These are phyloP conservation scores for Hololepta plana DNA, from an alignment of 2,888 invertebrate genomes.

Conservation along the genomic window DNA sequence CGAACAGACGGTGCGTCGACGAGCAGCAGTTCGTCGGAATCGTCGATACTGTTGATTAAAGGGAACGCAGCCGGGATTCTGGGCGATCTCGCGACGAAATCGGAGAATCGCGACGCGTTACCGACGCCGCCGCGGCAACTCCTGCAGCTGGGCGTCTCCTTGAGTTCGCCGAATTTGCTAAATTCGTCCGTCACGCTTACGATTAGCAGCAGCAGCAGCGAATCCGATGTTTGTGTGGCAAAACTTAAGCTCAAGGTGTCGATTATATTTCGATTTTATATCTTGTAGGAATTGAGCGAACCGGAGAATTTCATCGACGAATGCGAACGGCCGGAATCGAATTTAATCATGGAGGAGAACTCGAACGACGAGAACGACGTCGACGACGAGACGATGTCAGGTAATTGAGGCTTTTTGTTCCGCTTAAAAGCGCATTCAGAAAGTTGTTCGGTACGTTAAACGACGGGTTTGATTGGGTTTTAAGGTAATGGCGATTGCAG, in stretches of 20 bases:
- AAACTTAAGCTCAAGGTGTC: conserved; percentile 2
- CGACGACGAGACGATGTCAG: conserved; percentile 72
- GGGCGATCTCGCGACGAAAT: conserved; percentile 7
- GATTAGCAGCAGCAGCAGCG: conserved; percentile 27
- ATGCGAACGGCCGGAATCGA: conserved; percentile 28
- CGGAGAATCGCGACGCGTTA: conserved; percentile 10
- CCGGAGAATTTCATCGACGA: conserved; percentile 46
- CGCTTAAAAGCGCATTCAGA: no score
- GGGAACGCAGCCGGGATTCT: conserved; percentile 9
- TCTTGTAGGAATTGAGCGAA: conserved; percentile 35
- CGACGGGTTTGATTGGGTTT: conserved; percentile 5
- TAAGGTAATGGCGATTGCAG: conserved; percentile 18
- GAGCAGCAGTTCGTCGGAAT: conserved; percentile 14
- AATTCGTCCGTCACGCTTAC: conserved; percentile 24
- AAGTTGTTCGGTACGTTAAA: neutral
- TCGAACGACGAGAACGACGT: conserved; percentile 73
- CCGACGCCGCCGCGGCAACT: conserved; percentile 15
- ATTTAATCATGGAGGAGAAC: conserved; percentile 38
- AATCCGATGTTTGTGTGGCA: conserved; percentile 8
- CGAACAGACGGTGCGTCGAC: conserved; percentile 8
- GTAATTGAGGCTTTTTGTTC: conserved; percentile 26
- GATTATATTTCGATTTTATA: conserved; percentile 2
- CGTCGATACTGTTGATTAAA: conserved; percentile 14
- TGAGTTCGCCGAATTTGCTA: conserved; percentile 26
- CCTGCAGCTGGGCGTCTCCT: conserved; percentile 21